Conservation (phyloP, 2,888 invertebrate genomes). For the Leptarthrus brevirostris region DNA sequence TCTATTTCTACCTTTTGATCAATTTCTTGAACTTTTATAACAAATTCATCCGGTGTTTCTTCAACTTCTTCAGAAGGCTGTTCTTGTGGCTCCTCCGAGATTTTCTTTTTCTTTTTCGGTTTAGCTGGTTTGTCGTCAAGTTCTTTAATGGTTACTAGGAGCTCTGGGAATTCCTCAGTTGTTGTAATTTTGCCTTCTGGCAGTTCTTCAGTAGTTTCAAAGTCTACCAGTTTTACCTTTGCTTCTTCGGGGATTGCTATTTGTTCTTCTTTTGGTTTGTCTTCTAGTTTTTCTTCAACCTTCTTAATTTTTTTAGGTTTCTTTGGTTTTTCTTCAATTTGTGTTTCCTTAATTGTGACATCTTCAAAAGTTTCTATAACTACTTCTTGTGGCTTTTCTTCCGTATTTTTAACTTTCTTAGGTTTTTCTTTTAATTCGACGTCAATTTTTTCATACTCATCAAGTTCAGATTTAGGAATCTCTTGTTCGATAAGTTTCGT, state of each 20-base stretch:
- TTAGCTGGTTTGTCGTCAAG: slow-evolving; percentile 58
- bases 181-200: slow-evolving; percentile 67
- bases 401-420: slow-evolving; percentile 60
- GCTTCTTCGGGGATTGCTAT: slow-evolving; percentile 50
- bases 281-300: slow-evolving; percentile 59
- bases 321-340: slow-evolving; percentile 63
- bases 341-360: slow-evolving; percentile 58
- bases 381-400: slow-evolving; percentile 57
- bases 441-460: slow-evolving; percentile 65
- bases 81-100: slow-evolving; percentile 44
- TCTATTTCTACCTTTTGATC: slow-evolving; percentile 57
- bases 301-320: slow-evolving; percentile 57
- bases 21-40: slow-evolving; percentile 51
- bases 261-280: not conserved
- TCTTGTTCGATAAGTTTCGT: slow-evolving; percentile 61
- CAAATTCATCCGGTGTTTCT: slow-evolving; percentile 58
- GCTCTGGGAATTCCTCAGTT: slow-evolving; percentile 70
- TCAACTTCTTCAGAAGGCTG: slow-evolving; percentile 53
- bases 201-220: slow-evolving; percentile 29
- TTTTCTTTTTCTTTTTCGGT: slow-evolving; percentile 42
- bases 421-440: slow-evolving; percentile 62
- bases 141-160: slow-evolving; percentile 60
- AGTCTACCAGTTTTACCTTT: slow-evolving; percentile 4
- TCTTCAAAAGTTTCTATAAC: slow-evolving; percentile 53
- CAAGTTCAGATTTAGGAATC: slow-evolving; percentile 63